phyloP scores from a whole-genome alignment of 2,888 invertebrate species.

The Metacarcinus magister region DNA sequence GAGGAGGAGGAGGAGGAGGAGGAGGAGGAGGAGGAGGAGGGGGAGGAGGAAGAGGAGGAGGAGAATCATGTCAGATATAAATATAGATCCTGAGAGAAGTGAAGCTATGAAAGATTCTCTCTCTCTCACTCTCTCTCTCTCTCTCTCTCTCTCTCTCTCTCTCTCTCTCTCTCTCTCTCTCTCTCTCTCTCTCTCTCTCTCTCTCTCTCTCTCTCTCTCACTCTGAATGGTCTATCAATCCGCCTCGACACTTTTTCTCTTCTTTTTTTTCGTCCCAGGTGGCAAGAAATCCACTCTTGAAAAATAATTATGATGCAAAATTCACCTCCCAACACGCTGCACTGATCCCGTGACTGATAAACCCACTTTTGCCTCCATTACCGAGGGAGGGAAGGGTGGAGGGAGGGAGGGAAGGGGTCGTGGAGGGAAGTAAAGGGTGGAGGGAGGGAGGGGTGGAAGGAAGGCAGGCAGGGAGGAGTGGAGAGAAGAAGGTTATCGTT shows the following conservation, averaged over 20 bases:
- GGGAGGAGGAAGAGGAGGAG: background rate
- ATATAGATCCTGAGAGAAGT: background rate
- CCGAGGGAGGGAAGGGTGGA: background rate
- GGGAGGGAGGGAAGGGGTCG: background rate
- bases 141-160: conserved; percentile 40
- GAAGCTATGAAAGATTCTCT: background rate
- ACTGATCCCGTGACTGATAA: conserved; percentile 34
- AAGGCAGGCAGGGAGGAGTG: background rate
- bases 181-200: conserved; percentile 38
- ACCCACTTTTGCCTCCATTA: conserved; percentile 46
- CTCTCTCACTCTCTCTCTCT: background rate
- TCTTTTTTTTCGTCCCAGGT: background rate
- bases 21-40: background rate
- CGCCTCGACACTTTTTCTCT: background rate
- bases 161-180: conserved; percentile 45
- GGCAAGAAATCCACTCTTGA: background rate
- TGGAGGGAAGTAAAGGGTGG: background rate
- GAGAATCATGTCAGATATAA: background rate
- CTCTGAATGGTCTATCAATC: background rate
- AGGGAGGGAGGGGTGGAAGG: background rate
- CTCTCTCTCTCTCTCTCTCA: background rate
- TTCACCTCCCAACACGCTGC: background rate
- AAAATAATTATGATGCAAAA: conserved; percentile 13
- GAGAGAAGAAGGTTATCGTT: background rate
- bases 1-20: background rate